Base-by-base conservation (phyloP, 2,113 vertebrate species). In the Catagonus wagneri region DNA sequence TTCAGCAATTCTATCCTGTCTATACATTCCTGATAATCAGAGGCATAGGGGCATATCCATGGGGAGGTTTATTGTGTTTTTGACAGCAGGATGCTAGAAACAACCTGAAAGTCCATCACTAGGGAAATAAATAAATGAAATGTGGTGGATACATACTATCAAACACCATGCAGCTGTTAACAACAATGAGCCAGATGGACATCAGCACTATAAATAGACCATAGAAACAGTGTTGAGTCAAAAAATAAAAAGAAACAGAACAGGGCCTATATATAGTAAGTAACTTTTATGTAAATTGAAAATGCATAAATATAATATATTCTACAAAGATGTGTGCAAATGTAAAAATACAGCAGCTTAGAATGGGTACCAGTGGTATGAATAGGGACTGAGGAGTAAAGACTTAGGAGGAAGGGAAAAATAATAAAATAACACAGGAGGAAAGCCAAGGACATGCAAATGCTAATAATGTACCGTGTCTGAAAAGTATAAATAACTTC, bases 201-300 rank as follows among this genome's bases (percentile, higher is more conserved):
- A 44, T 16, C 10, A 3, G 8, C 32, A 61, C 68, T 66, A 44
- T 69, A 97, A 95, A 84, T 6, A 94, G 84, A 63, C 75, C 63
- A 44, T 0, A 56, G 22, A 92, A 63, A 74, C 10, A 54, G 34
- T 36, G 32, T 13, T 19, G 27, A 60, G 25, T 52, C n/a, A 50
- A 89, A 88, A 88, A 66, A 80, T 50, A 29, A 52, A 93, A 83
- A 92, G 54, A 80, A 52, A 65, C 20, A 80, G 79, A 76, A 74
- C 60, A 87, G 79, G 39, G 54, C 27, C 68, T 34, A 83, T 14
- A 85, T 34, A 83, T 14, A 83, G 32, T 58, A 86, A 94, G 61
- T 32, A 15, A 27, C 58, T 54, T 4, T 66, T 36, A 83, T 27
- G 19, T 52, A 65, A 92, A 81, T 15, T n/a, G 56, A 80, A 94